Base-by-base conservation (phyloP, 2,888 invertebrate genomes). In the Steinernema carpocapsae region DNA sequence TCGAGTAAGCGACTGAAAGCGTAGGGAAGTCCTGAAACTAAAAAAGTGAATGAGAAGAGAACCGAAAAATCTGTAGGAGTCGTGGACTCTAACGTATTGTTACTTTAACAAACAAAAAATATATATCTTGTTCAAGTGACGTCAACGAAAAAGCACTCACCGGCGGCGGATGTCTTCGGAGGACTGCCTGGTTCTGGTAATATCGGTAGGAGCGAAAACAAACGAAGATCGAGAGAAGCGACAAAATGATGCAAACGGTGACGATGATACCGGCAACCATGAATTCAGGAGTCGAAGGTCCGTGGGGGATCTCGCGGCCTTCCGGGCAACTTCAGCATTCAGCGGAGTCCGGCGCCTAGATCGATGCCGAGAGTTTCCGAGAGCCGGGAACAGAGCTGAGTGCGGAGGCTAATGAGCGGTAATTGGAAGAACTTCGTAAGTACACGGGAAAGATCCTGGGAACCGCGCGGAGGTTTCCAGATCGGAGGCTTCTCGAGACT, bases 181-280 rank as follows among this genome's bases (percentile, higher is more conserved):
- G 64, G 17, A 29, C 6, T 4, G 32, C 29, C 32, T 64, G 64
- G 19, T 32, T 64, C 64, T 64, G 64, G 64, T 64, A 64, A 29
- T 32, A 64, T 12, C 64, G 29, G 37, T 64, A 64, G 32, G 64
- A 64, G 64, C 64, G 64, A n/a, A 64, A 29, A 29, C 64, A 64
- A 17, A 64, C 64, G 64, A 64, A 64, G 17, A 64, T 1, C 17
- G 29, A 64, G 32, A 64, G 64, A 6, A 64, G 64, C 32, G 64
- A 29, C 29, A 64, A 29, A 7, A 64, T 29, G 29, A 64, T 64
- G 37, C 64, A 64, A 26, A 64, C 32, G 64, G 64, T 64, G 64
- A 64, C 64, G 64, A 64, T 26, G 29, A 64, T 4, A 1, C 64
- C 64, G 64, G 64, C 32, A 17, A 64, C 64, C 64, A 64, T 64